A percentile compares a stretch with the other conserved stretches of the same genome.
Conservation (phyloP, 2,113 vertebrate species). For the Oxyruncus cristatus region DNA sequence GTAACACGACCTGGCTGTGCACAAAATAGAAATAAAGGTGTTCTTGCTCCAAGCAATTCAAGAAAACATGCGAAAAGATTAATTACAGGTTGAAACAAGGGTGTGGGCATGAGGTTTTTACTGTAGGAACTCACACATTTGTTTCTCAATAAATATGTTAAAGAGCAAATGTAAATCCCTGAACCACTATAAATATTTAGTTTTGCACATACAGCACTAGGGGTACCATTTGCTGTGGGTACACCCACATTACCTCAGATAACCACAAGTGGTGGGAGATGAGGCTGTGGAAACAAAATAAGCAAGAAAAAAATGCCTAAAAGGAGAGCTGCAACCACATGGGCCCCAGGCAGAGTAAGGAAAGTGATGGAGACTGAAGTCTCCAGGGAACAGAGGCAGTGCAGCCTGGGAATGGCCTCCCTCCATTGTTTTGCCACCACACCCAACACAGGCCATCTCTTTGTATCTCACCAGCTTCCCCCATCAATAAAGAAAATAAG, state of each 20-base stretch:
- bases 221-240: not conserved
- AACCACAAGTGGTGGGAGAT: not conserved
- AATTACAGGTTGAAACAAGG: not conserved
- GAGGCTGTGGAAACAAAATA: not conserved
- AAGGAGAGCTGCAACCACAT: not conserved
- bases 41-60: not conserved
- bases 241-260: conserved; percentile 1
- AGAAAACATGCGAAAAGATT: not conserved
- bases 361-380: not conserved
- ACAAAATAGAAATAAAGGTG: not conserved
- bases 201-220: not conserved
- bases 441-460: not conserved
- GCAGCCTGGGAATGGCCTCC: not conserved
- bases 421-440: conserved; percentile 17
- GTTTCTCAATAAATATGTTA: not conserved
- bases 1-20: not conserved
- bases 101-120: not conserved
- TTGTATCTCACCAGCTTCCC: conserved; percentile 6
- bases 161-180: conserved; percentile 2
- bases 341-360: not conserved
- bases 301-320: not conserved
- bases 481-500: not conserved
- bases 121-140: not conserved
- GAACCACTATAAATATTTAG: conserved; percentile 5
- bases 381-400: not conserved